Base-by-base conservation (phyloP, 2,888 invertebrate species). In the Cartodere bifasciata region DNA sequence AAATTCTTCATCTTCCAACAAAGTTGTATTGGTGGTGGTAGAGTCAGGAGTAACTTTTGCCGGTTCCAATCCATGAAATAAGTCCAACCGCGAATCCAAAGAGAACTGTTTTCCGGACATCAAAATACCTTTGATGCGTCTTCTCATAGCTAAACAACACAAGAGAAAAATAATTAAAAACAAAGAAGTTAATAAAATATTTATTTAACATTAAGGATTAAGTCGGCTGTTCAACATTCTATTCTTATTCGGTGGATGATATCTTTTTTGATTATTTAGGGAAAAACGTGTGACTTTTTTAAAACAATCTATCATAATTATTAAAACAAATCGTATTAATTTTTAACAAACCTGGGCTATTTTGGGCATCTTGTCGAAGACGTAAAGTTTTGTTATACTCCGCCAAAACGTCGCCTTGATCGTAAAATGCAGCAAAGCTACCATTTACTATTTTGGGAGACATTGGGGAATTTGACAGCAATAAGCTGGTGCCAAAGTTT, bases 361-460 rank as follows among this genome's bases (percentile, higher is more conserved):
- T 79, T 46, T 77, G 77, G 4, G 75, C 74, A 43, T 78, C 75
- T 55, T 79, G 68, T 44, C 77, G 72, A 15, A 83, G 31, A 17
- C 38, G 44, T n/a, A 52, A 47, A 10, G 76, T 76, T 50, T 74
- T 75, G 22, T 76, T 74, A 49, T 79, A 82, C 28, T 81, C 80
- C 9, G 71, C 72, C 39, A 83, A 63, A 4, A 76, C 67, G 46
- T 81, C 81, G 28, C 74, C 74, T 35, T 77, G 77, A 52, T 91
- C 90, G 47, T 86, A 86, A 38, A 91, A 81, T 14, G 90, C 91
- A 0, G 82, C 90, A 58, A 88, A 91, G 27, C 87, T 90, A 3
- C 88, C 91, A 47, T 92, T 90, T 3, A 92, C 88, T 29, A 95
- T 84, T 64, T 94, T 95, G 0, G 95, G 95, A 4, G 91, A 91